Base-by-base conservation (phyloP, 2,888 invertebrate species). In the Cheilosia urbana region DNA sequence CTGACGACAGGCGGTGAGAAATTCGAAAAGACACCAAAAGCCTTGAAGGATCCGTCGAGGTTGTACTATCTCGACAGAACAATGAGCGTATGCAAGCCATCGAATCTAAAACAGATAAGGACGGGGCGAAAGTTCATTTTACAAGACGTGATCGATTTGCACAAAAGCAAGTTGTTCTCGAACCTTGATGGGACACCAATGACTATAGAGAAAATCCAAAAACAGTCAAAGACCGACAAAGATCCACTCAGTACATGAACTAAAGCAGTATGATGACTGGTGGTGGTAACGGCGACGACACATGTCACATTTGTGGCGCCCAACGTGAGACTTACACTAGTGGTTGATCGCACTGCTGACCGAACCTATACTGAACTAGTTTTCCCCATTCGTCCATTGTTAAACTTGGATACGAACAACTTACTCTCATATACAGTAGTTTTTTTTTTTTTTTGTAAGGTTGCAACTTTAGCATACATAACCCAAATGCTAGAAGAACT, bases 131-230 rank as follows among this genome's bases (percentile, higher is more conserved):
- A 88, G 90, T 91, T 96, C 90, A 97, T 97, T 96, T 93, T 98
- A 45, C 96, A 96, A 93, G 98, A 99, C 93, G 97, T 98, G 0
- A 96, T 98, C 82, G 98, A 98, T 89, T 93, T 99, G 82, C 94
- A 97, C 85, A 93, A 94, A 89, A 95, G 95, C 89, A 95, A 95
- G 88, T 99, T 98, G 98, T 94, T 97, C 69, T 96, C 97, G 3
- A 94, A 98, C 77, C 94, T 97, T 87, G 96, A 96, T 84, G 97
- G 98, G 88, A 95, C 95, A 49, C 98, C 98, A 1, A 98, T 98
- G 91, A 98, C 97, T 88, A 97, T 99, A 93, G 98, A 97, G 89
- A 97, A 98, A 93, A 98, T 99, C 82, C 96, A 97, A 89, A 95
- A 96, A 89, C 98, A 98, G 91, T 96, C 96, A 13, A 96, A 97